Evolutionary conservation across 2,797 vertebrate species (phyloP), one percentile per base, ranked within the genome.

Genomic region (Eulemur mongoz): DNA sequence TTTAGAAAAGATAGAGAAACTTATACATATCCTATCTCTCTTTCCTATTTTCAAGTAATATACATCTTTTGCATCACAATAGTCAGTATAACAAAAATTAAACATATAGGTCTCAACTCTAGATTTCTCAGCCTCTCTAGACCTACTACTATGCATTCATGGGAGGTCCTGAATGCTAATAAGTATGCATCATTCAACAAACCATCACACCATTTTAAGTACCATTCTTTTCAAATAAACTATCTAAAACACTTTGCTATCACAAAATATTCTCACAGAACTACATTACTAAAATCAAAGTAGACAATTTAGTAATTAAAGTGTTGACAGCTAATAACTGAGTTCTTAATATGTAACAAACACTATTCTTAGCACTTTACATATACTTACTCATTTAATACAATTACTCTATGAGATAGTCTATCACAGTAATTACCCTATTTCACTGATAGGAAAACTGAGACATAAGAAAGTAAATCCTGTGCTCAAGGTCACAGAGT

Each of bases 201-300:
- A 80, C 20, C 30, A 94, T 59, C 65, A 65, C 5, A 7, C 22
- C 27, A 92, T 32, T 40, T 14, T 75, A 70, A 43, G 61, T 63
- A 81, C 20, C 80, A 90, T 86, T 96, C 73, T 93, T 93, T 89
- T 54, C 70, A 93, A 92, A 89, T 48, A 67, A 80, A 93, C 50
- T 76, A 61, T 8, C 67, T 54, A 76, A 90, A 95, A 86, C 59
- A 70, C 23, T 69, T 81, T 63, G 32, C 61, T 85, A 76, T 1
- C 63, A 25, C 17, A 95, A 89, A 90, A 61, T 73, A 85, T 45
- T 81, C 90, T 94, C 86, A 87, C 5, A 23, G 35, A 70, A 90
- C 52, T 69, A 86, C 2, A 82, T 35, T 57, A 90, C 20, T 92
- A 54, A 84, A 94, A 78, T 89, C 78, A 89, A 88, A 80, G 63